Base-by-base conservation (phyloP, 2,797 vertebrate genomes). In the Microctenopoma steveboyesi region DNA sequence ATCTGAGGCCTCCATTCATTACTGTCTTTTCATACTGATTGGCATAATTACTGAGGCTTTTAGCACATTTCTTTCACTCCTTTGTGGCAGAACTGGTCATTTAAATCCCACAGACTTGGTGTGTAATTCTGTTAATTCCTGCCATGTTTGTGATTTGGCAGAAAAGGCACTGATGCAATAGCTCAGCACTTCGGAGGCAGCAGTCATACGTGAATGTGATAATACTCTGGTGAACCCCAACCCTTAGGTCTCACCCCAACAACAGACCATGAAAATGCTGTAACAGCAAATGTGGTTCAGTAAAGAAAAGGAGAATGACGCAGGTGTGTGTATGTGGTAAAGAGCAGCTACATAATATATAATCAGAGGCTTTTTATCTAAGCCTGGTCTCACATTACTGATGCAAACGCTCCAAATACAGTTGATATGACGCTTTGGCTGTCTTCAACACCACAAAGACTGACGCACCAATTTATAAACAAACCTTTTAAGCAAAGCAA, bases 141-240 rank as follows among this genome's bases (percentile, higher is more conserved):
- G 74, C 75, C 53, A 52, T 47, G 35, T 60, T 64, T 28, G 69
- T 79, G 78, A 84, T 81, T 84, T 72, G 76, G 77, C 76, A 77
- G 67, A 78, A 81, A 87, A 64, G 61, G 57, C 72, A 45, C 66
- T 80, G 87, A 87, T 82, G 83, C 76, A 85, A 90, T 64, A 74
- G 72, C 78, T 75, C 82, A 82, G 77, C 47, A 52, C 81, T 75
- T 74, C 54, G 69, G 70, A 74, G 66, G 68, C 67, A 74, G 66
- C 33, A 58, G 60, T 79, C 74, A 82, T 83, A 84, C 76, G 73
- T 57, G 57, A 64, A 49, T n/a, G 35, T 62, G 74, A 89, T 87
- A 87, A 88, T 82, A 72, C 83, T 64, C 64, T 76, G 83, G 85
- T 82, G 51, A 88, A 82, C 78, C 82, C 69, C 49, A 72, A 84